Conservation (phyloP, 23 tunicate species). For the Oikopleura vanhoeffeni region DNA sequence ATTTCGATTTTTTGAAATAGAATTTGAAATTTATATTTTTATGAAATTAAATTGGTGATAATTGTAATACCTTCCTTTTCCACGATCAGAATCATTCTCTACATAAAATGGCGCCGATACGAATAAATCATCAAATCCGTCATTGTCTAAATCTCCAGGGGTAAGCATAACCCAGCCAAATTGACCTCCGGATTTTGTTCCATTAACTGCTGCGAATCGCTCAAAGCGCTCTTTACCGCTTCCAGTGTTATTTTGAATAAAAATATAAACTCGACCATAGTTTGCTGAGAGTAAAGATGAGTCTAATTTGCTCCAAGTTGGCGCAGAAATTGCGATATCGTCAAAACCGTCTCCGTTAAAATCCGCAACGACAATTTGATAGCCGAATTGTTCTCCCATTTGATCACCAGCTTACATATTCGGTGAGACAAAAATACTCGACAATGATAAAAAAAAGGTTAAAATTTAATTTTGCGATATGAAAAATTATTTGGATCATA, state of each 20-base stretch:
- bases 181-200: background rate
- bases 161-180: background rate
- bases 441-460: no score
- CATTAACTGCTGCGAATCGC: background rate
- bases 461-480: no score
- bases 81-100: background rate
- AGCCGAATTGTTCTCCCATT: background rate
- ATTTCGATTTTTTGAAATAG: no score
- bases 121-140: background rate
- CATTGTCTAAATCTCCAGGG: background rate
- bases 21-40: no score
- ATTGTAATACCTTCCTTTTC: background rate
- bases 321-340: background rate
- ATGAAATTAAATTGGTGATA: no score
- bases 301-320: background rate
- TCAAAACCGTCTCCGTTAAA: background rate
- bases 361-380: background rate
- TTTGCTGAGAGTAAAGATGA: background rate
- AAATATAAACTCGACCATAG: conserved; percentile 1
- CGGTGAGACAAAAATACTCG: no score
- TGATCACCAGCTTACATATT: no score
- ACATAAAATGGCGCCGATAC: background rate
- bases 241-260: background rate
- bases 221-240: background rate
- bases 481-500: no score